Conservation (phyloP, 2,888 invertebrate species). For the Candidula unifasciata region DNA sequence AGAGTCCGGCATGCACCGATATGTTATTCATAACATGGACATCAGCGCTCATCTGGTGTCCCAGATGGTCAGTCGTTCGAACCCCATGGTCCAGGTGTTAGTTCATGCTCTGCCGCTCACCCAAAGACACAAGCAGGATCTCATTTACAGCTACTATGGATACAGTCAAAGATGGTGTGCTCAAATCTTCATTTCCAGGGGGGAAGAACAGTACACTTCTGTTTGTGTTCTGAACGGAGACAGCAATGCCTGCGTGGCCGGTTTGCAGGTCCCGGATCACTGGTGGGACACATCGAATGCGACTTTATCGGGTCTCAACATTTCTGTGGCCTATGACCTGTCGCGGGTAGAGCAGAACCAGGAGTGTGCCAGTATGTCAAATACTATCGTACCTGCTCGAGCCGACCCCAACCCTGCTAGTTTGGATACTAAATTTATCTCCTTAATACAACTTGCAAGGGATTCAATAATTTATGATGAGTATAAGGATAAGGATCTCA, state of each 20-base stretch:
- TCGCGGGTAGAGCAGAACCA: constrained; percentile 79
- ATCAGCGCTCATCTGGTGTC: constrained; percentile 96
- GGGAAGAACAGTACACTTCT: constrained; percentile 84
- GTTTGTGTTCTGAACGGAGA: constrained; percentile 93
- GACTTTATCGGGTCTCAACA: constrained; percentile 78
- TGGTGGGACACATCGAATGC: constrained; percentile 86
- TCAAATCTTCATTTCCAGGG: constrained; percentile 75
- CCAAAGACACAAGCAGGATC: constrained; percentile 51
- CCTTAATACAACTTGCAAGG: constrained; percentile 60
- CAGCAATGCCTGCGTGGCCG: constrained; percentile 93
- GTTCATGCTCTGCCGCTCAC: constrained; percentile 87
- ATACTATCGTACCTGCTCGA: constrained; percentile 66
- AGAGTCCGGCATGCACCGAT: constrained; percentile 58
- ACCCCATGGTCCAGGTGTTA: constrained; percentile 92
- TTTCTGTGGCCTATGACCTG: constrained; percentile 91
- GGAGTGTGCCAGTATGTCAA: constrained; percentile 72
- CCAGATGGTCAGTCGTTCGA: constrained; percentile 89
- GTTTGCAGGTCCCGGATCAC: constrained; percentile 89
- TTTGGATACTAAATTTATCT: constrained; percentile 58
- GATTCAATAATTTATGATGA: constrained; percentile 83
- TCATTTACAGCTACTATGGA: constrained; percentile 52
- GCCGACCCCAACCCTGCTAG: constrained; percentile 51
- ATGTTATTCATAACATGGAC: constrained; percentile 81
- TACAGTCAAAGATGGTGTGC: constrained; percentile 68
- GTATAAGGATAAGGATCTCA: constrained; percentile 89